Evolutionary conservation across 2,888 invertebrate species (phyloP).

Genomic region (Drosophila gaucha): DNA sequence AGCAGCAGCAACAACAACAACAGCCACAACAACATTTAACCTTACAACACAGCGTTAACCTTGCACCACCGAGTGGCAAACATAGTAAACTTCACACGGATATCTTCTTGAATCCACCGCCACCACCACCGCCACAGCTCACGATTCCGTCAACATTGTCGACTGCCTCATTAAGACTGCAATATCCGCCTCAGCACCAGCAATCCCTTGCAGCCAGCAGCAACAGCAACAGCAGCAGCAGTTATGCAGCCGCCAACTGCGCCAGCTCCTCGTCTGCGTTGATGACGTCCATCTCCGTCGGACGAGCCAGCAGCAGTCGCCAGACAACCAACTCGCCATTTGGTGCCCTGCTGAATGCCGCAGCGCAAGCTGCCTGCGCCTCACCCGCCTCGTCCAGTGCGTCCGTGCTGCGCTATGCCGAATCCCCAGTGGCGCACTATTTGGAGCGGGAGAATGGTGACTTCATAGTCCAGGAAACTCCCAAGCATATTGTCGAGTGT

Average conservation of each 20-base stretch:
- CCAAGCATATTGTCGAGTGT: constrained; percentile 84
- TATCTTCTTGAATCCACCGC: constrained; percentile 71
- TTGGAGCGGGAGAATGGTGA: constrained; percentile 84
- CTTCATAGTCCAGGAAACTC: constrained; percentile 84
- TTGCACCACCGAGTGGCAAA: constrained; percentile 66
- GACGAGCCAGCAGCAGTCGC: constrained; percentile 40
- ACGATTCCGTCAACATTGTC: constrained; percentile 31
- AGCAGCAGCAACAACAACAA: constrained; percentile 36
- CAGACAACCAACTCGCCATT: constrained; percentile 79
- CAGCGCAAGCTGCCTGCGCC: constrained; percentile 68
- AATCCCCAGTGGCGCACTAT: constrained; percentile 84
- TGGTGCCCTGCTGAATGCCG: constrained; percentile 70
- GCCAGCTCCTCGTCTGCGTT: constrained; percentile 28
- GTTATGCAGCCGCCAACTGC: constrained; percentile 15
- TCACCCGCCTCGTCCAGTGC: constrained; percentile 77
- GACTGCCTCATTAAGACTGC: constrained; percentile 37
- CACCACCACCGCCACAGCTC: constrained; percentile 55
- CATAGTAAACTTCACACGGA: constrained; percentile 62
- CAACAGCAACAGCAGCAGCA: constrained; percentile 6
- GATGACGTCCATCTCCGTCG: constrained; percentile 23
- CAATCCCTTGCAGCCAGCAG: constrained; percentile 31
- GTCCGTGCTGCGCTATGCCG: constrained; percentile 83
- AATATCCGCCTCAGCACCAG: constrained; percentile 43
- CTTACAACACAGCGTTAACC: constrained; percentile 57
- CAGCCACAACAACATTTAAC: constrained; percentile 49